Base-by-base conservation (phyloP, 2,797 vertebrate species). In the Rhinella marina region DNA sequence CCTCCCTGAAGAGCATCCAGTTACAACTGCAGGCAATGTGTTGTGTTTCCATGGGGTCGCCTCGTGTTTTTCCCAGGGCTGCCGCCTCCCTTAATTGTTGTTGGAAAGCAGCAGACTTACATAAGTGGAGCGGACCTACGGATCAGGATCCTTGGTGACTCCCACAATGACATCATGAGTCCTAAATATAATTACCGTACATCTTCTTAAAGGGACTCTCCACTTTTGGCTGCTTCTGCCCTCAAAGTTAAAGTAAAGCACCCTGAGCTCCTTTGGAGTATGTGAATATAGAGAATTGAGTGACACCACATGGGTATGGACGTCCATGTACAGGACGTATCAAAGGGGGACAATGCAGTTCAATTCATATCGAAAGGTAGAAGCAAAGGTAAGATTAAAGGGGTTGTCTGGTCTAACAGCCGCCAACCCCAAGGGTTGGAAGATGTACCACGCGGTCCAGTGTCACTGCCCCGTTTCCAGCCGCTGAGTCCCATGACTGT, bases 91-190 rank as follows among this genome's bases (percentile, higher is more conserved):
- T 23, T 32, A 27, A 84, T 88, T 61, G 66, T 81, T 88, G 50
- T 82, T 88, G 82, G 77, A 88, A 88, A 88, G 87, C 87, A 88
- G 9, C 79, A 52, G 23, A 23, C 23, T 56, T 17, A 7, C 59
- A 56, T 13, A 66, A 82, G 19, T 66, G 17, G 59, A 17, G 11
- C 41, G 12, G n/a, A n/a, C 12, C 23, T 56, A 27, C 14, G 21
- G 52, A 79, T 21, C 77, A 32, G 6, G 19, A 52, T n/a, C 13
- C 5, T 13, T 10, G 14, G n/a, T 12, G 21, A 52, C 7, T 52
- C 8, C 41, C 13, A 41, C 41, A 5, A 41, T 6, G 5, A 41
- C 41, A 41, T 41, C 41, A 5, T 2, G 32, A 32, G 32, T 32
- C 32, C 32, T 32, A 32, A 32, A 32, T 32, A 32, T 6, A 41